phyloP scores from a whole-genome alignment of 2,797 vertebrate genomes.

The Sebastes iracundus region DNA sequence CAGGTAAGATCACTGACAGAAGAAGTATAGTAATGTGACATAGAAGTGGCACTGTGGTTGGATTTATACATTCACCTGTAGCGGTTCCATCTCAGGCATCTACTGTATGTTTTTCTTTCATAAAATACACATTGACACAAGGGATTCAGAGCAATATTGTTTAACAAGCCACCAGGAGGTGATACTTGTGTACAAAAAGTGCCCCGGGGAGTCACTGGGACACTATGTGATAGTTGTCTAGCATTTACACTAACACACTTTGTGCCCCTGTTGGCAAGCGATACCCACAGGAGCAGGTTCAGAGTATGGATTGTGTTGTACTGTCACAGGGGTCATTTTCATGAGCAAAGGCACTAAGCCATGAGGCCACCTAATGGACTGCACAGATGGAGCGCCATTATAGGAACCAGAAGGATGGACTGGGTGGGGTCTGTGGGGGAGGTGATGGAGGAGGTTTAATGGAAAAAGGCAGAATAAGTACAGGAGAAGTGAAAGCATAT shows the following conservation, averaged over 20 bases:
- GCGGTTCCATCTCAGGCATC: no score
- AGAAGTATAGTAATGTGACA: not conserved
- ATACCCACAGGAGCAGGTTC: not conserved
- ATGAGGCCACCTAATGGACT: conserved; percentile 19
- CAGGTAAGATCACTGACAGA: not conserved
- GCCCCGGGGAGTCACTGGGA: not conserved
- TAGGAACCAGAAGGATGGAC: not conserved
- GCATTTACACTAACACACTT: no score
- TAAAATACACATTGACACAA: not conserved
- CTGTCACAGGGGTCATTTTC: conserved; percentile 14
- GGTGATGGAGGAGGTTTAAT: no score
- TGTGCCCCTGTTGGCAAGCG: not conserved
- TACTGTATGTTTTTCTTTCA: not conserved
- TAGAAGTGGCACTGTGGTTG: not conserved
- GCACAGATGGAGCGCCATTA: conserved; percentile 38
- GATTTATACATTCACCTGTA: not conserved
- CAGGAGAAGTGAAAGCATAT: no score
- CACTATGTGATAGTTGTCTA: not conserved
- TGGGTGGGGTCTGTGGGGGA: not conserved
- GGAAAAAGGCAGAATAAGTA: no score
- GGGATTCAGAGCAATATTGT: not conserved
- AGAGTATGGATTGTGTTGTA: not conserved
- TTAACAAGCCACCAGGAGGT: not conserved
- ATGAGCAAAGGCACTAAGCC: conserved; percentile 9
- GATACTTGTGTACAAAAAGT: no score